Conservation (phyloP, 2,888 invertebrate species). For the Sminthurinus aureus region DNA sequence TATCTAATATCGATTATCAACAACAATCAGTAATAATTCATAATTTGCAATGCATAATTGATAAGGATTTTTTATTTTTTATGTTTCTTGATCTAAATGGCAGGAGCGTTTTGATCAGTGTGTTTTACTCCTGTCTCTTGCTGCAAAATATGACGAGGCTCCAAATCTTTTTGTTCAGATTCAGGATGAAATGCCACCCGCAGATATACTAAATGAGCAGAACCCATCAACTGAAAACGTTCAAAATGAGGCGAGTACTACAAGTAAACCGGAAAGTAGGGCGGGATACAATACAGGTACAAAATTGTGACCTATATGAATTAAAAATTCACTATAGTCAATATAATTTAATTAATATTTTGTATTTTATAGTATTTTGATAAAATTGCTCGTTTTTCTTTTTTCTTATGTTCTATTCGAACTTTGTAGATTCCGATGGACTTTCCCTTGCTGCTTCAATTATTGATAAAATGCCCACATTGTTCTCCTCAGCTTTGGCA, state of each 20-base stretch:
- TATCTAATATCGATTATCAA: too few relatives aligned
- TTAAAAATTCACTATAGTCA: too few relatives aligned
- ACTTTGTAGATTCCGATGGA: constrained; percentile 31
- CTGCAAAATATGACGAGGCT: constrained; percentile 29
- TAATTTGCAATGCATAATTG: constrained; percentile 2
- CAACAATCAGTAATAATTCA: background rate
- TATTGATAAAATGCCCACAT: constrained; percentile 9
- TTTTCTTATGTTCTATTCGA: background rate
- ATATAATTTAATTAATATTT: constrained; percentile 16
- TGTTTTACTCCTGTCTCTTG: constrained; percentile 23
- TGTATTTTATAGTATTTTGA: background rate
- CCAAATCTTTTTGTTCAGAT: background rate
- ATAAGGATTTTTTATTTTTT: background rate
- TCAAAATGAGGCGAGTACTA: background rate
- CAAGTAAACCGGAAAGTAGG: background rate
- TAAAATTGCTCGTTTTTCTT: background rate
- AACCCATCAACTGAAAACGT: background rate
- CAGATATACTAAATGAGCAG: background rate
- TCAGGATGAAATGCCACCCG: constrained; percentile 25
- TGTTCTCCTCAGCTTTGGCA: constrained; percentile 12
- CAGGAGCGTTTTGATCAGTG: constrained; percentile 37
- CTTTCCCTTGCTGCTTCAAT: constrained; percentile 24
- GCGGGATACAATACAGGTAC: constrained; percentile 7
- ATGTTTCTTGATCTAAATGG: background rate
- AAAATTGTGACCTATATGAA: background rate